Evolutionary conservation across 2,113 vertebrate species (phyloP).

Genomic region (Fulica atra): DNA sequence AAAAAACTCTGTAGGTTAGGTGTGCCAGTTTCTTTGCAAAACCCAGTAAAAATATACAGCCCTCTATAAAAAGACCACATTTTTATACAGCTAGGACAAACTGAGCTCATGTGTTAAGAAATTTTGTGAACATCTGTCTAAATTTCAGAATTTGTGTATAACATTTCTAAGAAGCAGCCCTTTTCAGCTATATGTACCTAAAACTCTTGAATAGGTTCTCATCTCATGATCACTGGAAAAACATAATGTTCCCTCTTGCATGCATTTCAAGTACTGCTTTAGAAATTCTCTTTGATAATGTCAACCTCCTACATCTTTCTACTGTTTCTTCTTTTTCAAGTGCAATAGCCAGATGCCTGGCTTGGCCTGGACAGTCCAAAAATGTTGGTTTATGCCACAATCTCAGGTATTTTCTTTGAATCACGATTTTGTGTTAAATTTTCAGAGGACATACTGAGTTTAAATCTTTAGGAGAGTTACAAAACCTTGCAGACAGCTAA

Average conservation of each 20-base stretch:
- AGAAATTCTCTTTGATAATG: background rate
- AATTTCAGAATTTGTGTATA: background rate
- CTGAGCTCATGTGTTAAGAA: background rate
- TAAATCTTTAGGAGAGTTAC: background rate
- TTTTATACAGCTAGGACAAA: background rate
- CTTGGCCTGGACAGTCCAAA: background rate
- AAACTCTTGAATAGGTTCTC: background rate
- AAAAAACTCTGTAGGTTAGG: background rate
- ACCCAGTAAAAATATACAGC: background rate
- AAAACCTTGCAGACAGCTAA: background rate
- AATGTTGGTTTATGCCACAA: background rate
- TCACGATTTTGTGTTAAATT: background rate
- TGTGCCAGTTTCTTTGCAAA: background rate
- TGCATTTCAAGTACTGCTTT: background rate
- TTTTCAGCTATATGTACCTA: background rate
- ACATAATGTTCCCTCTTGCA: background rate
- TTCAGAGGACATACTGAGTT: background rate
- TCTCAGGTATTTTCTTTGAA: background rate
- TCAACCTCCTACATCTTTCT: background rate
- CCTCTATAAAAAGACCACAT: background rate
- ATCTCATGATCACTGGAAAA: background rate
- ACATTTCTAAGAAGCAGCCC: background rate
- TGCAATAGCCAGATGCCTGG: background rate
- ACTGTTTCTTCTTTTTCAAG: background rate
- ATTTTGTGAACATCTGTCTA: background rate